A percentile compares a stretch with the other conserved stretches of the same genome.
phyloP scores from a whole-genome alignment of 2,113 vertebrate species.

The Leucoraja erinaceus region DNA sequence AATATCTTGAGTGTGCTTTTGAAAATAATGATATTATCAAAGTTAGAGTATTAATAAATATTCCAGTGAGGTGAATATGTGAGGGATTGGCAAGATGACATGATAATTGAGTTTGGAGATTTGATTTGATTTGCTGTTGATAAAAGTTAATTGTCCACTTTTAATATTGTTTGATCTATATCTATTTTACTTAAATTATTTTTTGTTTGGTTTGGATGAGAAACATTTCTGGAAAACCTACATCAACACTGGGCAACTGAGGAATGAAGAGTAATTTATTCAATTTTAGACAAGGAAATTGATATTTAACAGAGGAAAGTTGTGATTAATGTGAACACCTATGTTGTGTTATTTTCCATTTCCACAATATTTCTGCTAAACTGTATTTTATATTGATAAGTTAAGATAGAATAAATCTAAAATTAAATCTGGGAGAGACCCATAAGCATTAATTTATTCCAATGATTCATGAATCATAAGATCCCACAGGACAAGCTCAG shows the following conservation, averaged over 20 bases:
- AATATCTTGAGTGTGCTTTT: background rate
- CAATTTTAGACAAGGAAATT: background rate
- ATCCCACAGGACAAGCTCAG: background rate
- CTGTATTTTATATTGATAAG: background rate
- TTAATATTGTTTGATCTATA: background rate
- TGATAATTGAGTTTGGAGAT: background rate
- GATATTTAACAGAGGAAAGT: background rate
- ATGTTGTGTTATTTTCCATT: background rate
- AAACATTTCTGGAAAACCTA: background rate
- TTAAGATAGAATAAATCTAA: background rate
- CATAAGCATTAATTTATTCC: background rate
- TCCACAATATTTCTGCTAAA: background rate
- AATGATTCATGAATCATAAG: background rate
- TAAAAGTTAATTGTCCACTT: background rate
- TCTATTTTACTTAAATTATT: background rate
- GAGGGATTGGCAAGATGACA: too few relatives aligned
- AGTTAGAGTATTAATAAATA: background rate
- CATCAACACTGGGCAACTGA: background rate
- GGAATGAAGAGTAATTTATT: background rate
- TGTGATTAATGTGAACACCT: background rate
- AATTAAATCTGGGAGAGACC: background rate
- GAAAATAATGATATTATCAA: background rate
- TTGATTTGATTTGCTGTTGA: background rate
- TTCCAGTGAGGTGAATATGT: background rate
- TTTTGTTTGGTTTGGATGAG: background rate